Conservation (phyloP, 2,797 vertebrate genomes). For the Vespertilio murinus region DNA sequence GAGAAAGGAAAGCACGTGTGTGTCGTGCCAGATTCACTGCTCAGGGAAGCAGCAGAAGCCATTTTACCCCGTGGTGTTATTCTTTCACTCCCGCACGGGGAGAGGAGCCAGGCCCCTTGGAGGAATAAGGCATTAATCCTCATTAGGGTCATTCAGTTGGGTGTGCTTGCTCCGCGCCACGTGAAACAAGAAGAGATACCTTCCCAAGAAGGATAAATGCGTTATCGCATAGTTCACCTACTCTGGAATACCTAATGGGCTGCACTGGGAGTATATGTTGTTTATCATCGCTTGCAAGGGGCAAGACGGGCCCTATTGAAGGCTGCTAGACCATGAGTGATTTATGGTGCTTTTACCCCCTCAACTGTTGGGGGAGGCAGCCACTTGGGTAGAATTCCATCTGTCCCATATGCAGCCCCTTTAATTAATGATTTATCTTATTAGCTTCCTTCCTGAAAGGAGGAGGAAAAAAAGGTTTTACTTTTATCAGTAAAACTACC, state of each 20-base stretch:
- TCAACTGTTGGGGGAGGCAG: conserved; percentile 69
- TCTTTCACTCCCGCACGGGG: conserved; percentile 77
- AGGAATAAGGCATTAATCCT: conserved; percentile 84
- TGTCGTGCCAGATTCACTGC: neutral
- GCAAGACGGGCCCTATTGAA: conserved; percentile 67
- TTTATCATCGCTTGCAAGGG: conserved; percentile 81
- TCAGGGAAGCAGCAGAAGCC: neutral
- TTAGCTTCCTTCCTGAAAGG: conserved; percentile 67
- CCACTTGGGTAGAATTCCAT: conserved; percentile 71
- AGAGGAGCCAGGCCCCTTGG: conserved; percentile 75
- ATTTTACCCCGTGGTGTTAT: conserved; percentile 78
- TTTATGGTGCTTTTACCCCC: conserved; percentile 79
- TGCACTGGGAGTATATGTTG: conserved; percentile 72
- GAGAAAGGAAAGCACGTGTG: neutral
- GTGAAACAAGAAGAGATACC: conserved; percentile 79
- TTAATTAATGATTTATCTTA: conserved; percentile 79
- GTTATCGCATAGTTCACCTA: conserved; percentile 83
- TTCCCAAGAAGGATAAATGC: conserved; percentile 79
- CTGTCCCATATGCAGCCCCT: conserved; percentile 75
- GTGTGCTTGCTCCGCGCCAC: conserved; percentile 67
- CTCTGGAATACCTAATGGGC: conserved; percentile 77
- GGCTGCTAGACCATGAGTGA: conserved; percentile 76
- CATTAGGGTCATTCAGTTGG: conserved; percentile 82
- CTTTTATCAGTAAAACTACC: conserved; percentile 35
- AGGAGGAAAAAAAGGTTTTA: neutral